A percentile compares a stretch with the other conserved stretches of the same genome.
Evolutionary conservation across 2,888 invertebrate species (phyloP).

Genomic region (Micoletzkya japonica): DNA sequence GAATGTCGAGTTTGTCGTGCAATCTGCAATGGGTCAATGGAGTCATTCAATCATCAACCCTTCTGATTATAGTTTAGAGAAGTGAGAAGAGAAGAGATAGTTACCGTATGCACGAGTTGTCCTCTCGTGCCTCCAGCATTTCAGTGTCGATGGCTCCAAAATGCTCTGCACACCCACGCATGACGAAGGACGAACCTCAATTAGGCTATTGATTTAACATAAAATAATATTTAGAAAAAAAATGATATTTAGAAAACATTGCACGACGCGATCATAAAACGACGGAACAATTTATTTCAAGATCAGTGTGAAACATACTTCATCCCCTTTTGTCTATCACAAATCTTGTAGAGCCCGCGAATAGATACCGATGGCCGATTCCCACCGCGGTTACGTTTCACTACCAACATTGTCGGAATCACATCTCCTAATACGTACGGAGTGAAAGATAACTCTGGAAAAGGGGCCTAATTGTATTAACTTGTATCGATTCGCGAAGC

Average conservation of each 20-base stretch:
- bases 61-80: neutral
- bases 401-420: neutral
- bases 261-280: too few species aligned
- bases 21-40: constrained; percentile 36
- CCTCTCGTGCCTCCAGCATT: constrained; percentile 43
- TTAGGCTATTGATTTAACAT: constrained; percentile 23
- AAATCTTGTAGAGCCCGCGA: too few species aligned
- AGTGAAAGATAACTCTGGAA: neutral
- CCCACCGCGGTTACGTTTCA: too few species aligned
- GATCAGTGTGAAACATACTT: too few species aligned
- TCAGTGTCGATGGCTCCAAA: constrained; percentile 54
- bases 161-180: constrained; percentile 59
- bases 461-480: neutral
- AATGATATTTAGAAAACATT: neutral
- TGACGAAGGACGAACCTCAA: constrained; percentile 47
- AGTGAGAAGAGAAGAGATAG: neutral
- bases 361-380: too few species aligned
- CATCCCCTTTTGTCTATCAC: too few species aligned
- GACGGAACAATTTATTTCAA: too few species aligned
- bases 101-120: constrained; percentile 48
- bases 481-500: neutral
- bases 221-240: neutral
- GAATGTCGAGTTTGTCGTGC: constrained; percentile 55
- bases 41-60: neutral
- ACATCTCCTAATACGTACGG: too few species aligned